Conservation (phyloP, 2,888 invertebrate species). For the Drosophila rubida region DNA sequence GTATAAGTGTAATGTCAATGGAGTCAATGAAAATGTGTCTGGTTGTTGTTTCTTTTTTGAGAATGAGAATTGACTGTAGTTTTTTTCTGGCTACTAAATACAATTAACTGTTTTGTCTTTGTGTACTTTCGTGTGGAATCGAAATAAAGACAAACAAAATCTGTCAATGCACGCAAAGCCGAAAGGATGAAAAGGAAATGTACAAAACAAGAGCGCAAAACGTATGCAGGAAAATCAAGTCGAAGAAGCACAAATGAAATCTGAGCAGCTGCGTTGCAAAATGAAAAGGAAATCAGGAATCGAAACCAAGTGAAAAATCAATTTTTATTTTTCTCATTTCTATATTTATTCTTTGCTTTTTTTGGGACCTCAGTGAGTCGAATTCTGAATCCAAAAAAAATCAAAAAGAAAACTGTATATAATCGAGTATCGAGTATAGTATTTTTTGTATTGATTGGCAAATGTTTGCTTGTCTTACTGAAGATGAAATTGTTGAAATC, state of each 20-base stretch:
- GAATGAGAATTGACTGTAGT: conserved; percentile 38
- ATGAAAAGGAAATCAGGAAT: not conserved
- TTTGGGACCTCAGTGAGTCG: conserved; percentile 3
- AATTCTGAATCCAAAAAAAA: conserved; percentile 39
- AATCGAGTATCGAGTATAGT: conserved; percentile 1
- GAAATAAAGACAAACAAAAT: conserved; percentile 15
- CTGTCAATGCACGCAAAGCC: conserved; percentile 49
- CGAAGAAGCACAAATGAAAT: conserved; percentile 22
- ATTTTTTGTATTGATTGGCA: conserved; percentile 1
- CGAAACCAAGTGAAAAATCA: conserved; percentile 4
- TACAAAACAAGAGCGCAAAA: conserved; percentile 14
- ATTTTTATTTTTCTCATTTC: not conserved
- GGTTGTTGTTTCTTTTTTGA: not conserved
- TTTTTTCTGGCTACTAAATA: conserved; percentile 28
- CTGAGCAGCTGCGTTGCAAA: conserved; percentile 17
- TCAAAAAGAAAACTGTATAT: conserved; percentile 25
- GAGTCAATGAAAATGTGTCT: conserved; percentile 47
- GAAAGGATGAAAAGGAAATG: conserved; percentile 5
- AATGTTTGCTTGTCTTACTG: not conserved
- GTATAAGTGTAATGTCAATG: conserved; percentile 9
- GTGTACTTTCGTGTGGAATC: conserved; percentile 26
- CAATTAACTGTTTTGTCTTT: conserved; percentile 29
- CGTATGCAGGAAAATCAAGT: not conserved
- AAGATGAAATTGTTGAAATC: conserved; percentile 3
- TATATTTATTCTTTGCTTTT: too few species aligned